Conservation (phyloP, 2,797 vertebrate genomes). For the Arremon aurantiirostris region DNA sequence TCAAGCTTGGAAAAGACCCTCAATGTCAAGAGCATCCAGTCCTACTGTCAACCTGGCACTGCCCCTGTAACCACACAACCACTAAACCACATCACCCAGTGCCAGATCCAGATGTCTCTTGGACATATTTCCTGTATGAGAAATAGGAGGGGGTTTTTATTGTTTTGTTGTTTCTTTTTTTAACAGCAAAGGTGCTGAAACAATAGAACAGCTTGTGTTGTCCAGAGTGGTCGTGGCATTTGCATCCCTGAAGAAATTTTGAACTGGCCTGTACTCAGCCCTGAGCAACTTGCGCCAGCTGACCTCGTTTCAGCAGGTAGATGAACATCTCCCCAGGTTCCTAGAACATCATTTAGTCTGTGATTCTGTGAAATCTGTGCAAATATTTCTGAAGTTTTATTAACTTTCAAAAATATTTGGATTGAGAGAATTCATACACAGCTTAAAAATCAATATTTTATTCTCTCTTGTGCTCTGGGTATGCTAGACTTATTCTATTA, state of each 20-base stretch:
- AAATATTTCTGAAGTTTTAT: neutral
- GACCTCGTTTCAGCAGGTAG: neutral
- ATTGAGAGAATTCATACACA: neutral
- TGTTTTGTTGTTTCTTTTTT: neutral
- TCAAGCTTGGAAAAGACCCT: neutral
- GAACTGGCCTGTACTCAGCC: neutral
- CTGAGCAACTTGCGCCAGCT: neutral
- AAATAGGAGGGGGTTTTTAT: neutral
- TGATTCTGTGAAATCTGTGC: neutral
- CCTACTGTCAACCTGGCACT: too few relatives aligned
- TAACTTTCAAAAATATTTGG: neutral
- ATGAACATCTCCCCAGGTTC: neutral
- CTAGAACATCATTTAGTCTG: neutral
- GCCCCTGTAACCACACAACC: neutral
- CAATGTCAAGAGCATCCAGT: too few relatives aligned
- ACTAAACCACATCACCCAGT: neutral
- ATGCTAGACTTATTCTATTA: neutral
- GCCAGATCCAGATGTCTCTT: neutral
- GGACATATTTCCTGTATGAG: neutral
- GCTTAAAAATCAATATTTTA: neutral
- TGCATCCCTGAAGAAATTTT: neutral
- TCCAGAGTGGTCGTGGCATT: fast-evolving
- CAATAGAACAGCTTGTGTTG: neutral
- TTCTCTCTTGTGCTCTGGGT: neutral
- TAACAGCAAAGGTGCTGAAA: neutral